Conservation (phyloP, 2,888 invertebrate genomes). For the Magallana nippona region DNA sequence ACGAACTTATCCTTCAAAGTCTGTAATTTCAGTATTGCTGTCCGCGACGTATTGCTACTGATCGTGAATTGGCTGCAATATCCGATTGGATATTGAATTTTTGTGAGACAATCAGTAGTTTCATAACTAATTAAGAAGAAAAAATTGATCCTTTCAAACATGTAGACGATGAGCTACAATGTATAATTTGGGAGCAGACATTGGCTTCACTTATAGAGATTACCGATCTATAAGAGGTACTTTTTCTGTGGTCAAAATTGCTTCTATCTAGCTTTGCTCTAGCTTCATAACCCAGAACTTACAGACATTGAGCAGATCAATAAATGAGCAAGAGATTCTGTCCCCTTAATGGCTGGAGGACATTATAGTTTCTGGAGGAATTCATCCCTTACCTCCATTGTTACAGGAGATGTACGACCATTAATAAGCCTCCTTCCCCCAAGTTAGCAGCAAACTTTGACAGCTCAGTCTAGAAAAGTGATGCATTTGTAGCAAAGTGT, state of each 20-base stretch:
- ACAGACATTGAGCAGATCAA: not conserved
- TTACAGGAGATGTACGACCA: not conserved
- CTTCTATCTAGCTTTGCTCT: not conserved
- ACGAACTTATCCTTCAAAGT: too few species aligned
- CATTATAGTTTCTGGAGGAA: not conserved
- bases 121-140: conserved; percentile 4
- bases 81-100: not conserved
- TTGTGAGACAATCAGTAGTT: conserved; percentile 18
- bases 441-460: not conserved
- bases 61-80: not conserved
- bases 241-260: not conserved
- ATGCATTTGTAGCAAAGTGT: too few species aligned
- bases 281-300: not conserved
- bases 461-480: not conserved
- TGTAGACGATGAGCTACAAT: conserved; percentile 1
- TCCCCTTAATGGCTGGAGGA: not conserved
- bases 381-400: not conserved
- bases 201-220: not conserved
- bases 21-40: too few species aligned
- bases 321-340: not conserved
- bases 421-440: not conserved
- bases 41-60: not conserved
- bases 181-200: conserved; percentile 1
- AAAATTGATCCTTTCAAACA: not conserved
- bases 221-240: not conserved